Evolutionary conservation across 2,113 vertebrate genomes (phyloP).

Genomic region (Chloebia gouldiae): DNA sequence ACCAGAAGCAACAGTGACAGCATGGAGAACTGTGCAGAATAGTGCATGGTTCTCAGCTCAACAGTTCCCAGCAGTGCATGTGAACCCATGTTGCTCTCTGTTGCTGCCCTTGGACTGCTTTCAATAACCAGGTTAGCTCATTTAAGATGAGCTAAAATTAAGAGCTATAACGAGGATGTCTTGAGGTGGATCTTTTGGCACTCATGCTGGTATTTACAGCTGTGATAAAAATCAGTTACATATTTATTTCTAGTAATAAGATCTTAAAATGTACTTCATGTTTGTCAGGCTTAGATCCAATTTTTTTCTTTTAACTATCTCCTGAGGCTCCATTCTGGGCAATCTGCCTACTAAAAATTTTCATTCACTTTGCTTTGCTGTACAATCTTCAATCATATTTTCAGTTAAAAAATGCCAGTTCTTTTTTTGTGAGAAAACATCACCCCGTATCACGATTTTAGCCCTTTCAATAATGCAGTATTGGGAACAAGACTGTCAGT

Average conservation of each 20-base stretch:
- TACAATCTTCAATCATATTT: neutral
- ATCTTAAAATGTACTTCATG: neutral
- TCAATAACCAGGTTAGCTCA: conserved; percentile 25
- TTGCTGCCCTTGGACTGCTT: neutral
- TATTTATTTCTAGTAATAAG: conserved; percentile 43
- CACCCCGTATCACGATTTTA: neutral
- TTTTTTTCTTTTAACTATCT: neutral
- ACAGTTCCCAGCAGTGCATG: neutral
- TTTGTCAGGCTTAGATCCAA: conserved; percentile 2
- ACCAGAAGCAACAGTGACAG: neutral
- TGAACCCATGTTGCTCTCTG: neutral
- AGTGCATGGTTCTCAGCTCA: neutral
- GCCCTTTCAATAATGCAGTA: neutral
- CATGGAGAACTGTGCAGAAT: neutral
- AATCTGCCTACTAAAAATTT: neutral
- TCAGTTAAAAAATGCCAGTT: neutral
- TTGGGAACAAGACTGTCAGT: neutral
- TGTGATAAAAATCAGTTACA: conserved; percentile 43
- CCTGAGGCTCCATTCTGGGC: conserved; percentile 1
- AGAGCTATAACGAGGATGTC: neutral
- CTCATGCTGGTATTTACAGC: neutral
- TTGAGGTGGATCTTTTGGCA: conserved; percentile 35
- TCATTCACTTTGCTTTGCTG: neutral
- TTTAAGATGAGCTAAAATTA: conserved; percentile 41
- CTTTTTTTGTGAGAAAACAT: neutral